Evolutionary conservation across 2,888 invertebrate species (phyloP), one percentile per base, ranked within the genome.

Genomic region (Agrypnus murinus): DNA sequence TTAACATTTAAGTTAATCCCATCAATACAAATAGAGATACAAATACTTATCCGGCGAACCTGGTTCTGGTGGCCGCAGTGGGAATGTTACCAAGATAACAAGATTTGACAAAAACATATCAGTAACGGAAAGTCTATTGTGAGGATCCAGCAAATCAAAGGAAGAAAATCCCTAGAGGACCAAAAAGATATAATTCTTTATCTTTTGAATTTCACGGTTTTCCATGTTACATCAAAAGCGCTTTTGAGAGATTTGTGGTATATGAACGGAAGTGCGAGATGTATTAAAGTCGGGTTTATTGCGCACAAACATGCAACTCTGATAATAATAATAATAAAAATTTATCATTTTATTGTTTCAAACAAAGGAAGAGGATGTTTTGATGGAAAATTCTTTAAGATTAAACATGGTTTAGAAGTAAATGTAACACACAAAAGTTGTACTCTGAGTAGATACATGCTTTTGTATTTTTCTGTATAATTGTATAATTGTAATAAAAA

Each of bases 41-140:
- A 25, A 25, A 25, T 25, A 25, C 25, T 25, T 2, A 25, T 25
- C 25, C 25, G 34, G 36, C n/a, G 31, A 34, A 34, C 36, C 55
- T 17, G 31, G n/a, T 10, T 14, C 36, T 25, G 3, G 25, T 25
- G 5, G 55, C 4, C 55, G 55, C 55, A 36, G 1, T 17, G 31
- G 55, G 55, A 53, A 55, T 17, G 43, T 53, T 65, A 17, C 31
- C 43, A 45, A 65, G 57, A 65, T 65, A 58, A 65, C 65, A 65
- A 46, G 65, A 58, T 65, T 65, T 55, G 65, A 65, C 65, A 65
- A 65, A 65, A 65, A 55, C 55, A 36, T 55, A 55, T 55, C 55
- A 55, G 36, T 55, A 36, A 4, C 55, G 36, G 55, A 15, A 55
- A 55, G 36, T 58, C 65, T 46, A 65, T 65, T 65, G 57, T 58